Evolutionary conservation across 1,140 invertebrate species (phyloP).

Genomic region (Gonatopus flavifemur): DNA sequence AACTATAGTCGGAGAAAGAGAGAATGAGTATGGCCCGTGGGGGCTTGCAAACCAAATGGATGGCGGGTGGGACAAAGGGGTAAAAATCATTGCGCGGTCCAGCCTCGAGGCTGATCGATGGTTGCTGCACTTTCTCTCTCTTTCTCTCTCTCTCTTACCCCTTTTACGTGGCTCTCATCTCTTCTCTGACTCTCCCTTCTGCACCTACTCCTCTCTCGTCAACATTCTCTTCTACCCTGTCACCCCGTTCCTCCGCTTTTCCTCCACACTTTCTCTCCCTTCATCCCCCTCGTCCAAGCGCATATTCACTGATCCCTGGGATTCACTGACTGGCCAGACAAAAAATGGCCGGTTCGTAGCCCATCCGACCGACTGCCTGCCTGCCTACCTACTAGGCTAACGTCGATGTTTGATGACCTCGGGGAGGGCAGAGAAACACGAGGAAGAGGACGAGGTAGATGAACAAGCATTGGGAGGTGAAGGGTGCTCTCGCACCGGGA

Average conservation of each 20-base stretch:
- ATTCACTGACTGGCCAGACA: constrained; percentile 60
- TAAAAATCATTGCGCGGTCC: constrained; percentile 61
- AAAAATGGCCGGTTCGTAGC: constrained; percentile 57
- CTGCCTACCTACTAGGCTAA: constrained; percentile 54
- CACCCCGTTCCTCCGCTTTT: constrained; percentile 16
- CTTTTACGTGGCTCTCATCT: constrained; percentile 14
- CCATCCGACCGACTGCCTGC: constrained; percentile 44
- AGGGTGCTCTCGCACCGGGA: constrained; percentile 24
- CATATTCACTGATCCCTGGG: constrained; percentile 57
- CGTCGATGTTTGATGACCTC: constrained; percentile 58
- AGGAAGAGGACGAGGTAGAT: constrained; percentile 20
- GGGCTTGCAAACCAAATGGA: constrained; percentile 37
- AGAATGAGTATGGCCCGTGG: constrained; percentile 43
- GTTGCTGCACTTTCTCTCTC: constrained; percentile 45
- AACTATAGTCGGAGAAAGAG: constrained; percentile 17
- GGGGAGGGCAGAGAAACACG: constrained; percentile 44
- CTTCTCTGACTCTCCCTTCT: constrained; percentile 44
- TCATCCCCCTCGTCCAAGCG: constrained; percentile 20
- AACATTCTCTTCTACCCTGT: constrained; percentile 17
- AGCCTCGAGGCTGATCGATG: constrained; percentile 60
- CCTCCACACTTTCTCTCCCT: constrained; percentile 11
- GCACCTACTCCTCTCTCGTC: constrained; percentile 20
- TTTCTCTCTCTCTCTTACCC: constrained; percentile 14
- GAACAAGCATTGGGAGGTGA: constrained; percentile 20
- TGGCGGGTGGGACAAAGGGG: constrained; percentile 54